These are phyloP conservation scores for Hemitrygon akajei DNA, from an alignment of 2,797 vertebrate genomes.

Conservation along the genomic window DNA sequence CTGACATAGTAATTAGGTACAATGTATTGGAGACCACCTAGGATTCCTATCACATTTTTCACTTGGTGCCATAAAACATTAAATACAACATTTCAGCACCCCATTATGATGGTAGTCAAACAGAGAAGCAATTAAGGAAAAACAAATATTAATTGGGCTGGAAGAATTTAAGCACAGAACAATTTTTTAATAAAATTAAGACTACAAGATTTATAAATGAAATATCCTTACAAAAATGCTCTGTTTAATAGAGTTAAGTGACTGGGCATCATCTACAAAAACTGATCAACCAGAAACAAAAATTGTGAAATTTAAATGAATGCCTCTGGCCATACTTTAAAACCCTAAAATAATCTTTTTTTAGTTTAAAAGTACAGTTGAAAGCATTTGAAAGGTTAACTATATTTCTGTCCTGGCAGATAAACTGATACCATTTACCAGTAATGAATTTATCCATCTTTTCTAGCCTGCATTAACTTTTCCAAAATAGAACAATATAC, in stretches of 20 bases:
- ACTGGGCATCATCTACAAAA: neutral
- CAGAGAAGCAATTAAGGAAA: neutral
- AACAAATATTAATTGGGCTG: neutral
- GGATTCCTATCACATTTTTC: neutral
- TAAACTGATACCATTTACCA: neutral
- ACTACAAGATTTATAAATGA: neutral
- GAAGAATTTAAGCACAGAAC: neutral
- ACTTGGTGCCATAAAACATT: neutral
- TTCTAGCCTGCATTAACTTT: neutral
- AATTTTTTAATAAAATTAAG: neutral
- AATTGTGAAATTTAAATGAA: neutral
- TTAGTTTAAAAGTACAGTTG: too few relatives aligned
- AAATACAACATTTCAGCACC: neutral
- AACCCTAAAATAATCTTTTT: too few relatives aligned
- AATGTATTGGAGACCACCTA: neutral
- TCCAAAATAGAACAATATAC: neutral
- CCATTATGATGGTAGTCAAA: neutral
- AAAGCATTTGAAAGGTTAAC: neutral
- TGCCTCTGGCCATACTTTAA: neutral
- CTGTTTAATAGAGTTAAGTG: neutral
- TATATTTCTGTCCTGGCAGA: neutral
- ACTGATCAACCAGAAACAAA: neutral
- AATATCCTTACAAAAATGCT: neutral
- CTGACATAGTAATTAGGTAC: neutral
- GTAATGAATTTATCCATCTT: neutral